Percentiles rank a stretch among this genome's conserved stretches.
Evolutionary conservation across 2,113 vertebrate genomes (phyloP).

Genomic region (Tragelaphus scriptus): DNA sequence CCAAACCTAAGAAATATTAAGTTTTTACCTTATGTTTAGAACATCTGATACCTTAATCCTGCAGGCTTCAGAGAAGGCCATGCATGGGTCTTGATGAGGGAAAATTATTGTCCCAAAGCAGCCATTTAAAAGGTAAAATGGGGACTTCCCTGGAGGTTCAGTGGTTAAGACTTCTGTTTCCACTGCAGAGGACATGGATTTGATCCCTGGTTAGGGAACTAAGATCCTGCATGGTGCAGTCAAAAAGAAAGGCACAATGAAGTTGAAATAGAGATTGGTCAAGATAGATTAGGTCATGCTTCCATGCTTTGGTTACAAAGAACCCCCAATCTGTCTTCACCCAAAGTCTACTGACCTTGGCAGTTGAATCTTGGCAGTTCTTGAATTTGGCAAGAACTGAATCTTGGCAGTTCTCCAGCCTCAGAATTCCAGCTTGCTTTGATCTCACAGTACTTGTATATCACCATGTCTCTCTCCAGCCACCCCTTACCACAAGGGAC

Average conservation of each 20-base stretch:
- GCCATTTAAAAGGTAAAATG: neutral
- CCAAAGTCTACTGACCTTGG: neutral
- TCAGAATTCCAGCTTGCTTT: neutral
- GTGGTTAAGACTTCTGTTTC: neutral
- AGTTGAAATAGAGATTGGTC: neutral
- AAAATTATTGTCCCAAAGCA: neutral
- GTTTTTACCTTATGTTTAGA: neutral
- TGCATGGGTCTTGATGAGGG: neutral
- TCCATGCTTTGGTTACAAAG: neutral
- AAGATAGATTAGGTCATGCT: neutral
- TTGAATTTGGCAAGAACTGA: neutral
- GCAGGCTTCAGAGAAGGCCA: neutral
- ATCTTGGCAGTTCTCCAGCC: neutral
- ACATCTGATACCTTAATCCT: neutral
- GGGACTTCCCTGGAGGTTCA: neutral
- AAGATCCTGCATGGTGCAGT: neutral
- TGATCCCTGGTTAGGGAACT: neutral
- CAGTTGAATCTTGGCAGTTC: neutral
- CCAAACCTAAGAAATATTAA: neutral
- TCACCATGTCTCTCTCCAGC: neutral
- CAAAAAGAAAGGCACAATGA: neutral
- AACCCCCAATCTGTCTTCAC: neutral
- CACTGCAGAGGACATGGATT: neutral
- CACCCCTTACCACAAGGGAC: neutral
- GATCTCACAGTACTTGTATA: neutral